Percentiles rank a stretch among this genome's conserved stretches.
Evolutionary conservation across 2,113 vertebrate genomes (phyloP).

Genomic region (Drymodes brunneopygia): DNA sequence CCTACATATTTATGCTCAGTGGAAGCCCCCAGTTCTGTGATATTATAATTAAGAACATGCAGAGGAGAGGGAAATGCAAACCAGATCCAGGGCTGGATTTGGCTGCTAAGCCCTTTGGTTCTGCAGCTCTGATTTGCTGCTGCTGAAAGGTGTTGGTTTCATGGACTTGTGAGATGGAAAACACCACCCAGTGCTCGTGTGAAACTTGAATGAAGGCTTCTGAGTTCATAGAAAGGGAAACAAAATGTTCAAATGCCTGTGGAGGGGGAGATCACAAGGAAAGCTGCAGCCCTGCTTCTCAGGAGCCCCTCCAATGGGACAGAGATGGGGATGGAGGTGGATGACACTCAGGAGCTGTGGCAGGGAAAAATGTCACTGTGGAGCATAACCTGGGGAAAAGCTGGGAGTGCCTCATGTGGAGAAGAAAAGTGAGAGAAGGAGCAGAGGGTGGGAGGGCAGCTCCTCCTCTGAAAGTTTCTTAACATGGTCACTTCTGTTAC

Average conservation of each 20-base stretch:
- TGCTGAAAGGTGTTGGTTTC: neutral
- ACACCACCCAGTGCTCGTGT: neutral
- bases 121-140: neutral
- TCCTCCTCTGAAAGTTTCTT: neutral
- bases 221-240: neutral
- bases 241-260: neutral
- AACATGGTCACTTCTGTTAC: neutral
- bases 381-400: neutral
- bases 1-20: neutral
- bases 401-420: neutral
- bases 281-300: neutral
- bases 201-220: neutral
- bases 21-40: neutral
- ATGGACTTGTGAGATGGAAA: neutral
- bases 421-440: neutral
- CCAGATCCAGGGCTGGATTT: neutral
- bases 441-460: neutral
- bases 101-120: neutral
- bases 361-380: neutral
- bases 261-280: neutral
- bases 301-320: neutral
- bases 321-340: neutral
- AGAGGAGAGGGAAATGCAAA: slow-evolving; percentile 22
- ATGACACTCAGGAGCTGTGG: neutral
- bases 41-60: slow-evolving; percentile 29